phyloP scores from a whole-genome alignment of 2,888 invertebrate species.

The Euplagia quadripunctaria region DNA sequence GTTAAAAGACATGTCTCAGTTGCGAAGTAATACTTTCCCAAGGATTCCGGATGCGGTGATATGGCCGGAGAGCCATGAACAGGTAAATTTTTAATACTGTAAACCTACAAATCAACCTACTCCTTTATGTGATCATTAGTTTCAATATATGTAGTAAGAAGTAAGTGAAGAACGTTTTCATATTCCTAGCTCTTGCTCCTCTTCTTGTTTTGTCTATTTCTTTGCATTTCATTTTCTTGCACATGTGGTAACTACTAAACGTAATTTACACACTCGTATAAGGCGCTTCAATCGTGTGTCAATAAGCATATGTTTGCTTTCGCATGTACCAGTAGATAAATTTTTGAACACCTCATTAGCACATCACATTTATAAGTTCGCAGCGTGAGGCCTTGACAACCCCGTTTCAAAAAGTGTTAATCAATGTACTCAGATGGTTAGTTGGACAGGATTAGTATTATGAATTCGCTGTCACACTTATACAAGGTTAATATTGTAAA shows the following conservation, averaged over 20 bases:
- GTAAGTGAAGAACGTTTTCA: neutral
- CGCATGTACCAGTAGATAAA: no score
- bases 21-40: slow-evolving; percentile 91
- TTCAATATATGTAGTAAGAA: neutral
- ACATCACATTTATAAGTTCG: neutral
- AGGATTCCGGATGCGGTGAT: slow-evolving; percentile 97
- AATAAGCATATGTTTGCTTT: no score
- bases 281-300: no score
- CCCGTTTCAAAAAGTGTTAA: slow-evolving; percentile 6
- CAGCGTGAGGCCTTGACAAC: neutral
- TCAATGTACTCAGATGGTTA: neutral
- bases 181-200: no score
- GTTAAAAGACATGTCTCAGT: slow-evolving; percentile 93
- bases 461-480: neutral
- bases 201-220: no score
- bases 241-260: no score
- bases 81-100: slow-evolving; percentile 70
- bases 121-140: neutral
- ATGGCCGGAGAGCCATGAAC: slow-evolving; percentile 96
- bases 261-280: no score
- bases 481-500: no score
- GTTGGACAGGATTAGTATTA: neutral
- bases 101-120: neutral
- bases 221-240: no score
- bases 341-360: neutral